Percentiles rank a stretch among this genome's conserved stretches.
Evolutionary conservation across 92 coral and sea anemone genomes (phyloP).

Genomic region (Ricordea florida): DNA sequence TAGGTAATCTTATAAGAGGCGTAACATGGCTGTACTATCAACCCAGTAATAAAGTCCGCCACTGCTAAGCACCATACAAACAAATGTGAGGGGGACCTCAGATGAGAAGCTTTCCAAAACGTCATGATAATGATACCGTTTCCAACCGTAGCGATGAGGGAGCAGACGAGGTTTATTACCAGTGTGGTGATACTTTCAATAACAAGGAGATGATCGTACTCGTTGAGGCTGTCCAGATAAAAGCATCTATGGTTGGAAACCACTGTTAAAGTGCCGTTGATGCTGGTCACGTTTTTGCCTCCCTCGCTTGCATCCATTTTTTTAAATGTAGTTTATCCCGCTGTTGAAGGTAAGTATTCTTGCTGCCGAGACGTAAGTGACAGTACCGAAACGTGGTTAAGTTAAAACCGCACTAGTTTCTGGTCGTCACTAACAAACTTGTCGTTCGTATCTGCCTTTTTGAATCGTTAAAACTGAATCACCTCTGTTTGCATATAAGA

Average conservation of each 20-base stretch:
- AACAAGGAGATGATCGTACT: conserved; percentile 2
- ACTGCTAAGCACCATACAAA: conserved; percentile 44
- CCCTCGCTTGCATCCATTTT: neutral
- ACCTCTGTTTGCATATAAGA: too few relatives aligned
- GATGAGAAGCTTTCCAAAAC: conserved; percentile 47
- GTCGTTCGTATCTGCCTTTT: too few relatives aligned
- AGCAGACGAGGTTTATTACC: conserved; percentile 35
- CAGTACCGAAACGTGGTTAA: too few relatives aligned
- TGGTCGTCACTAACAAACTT: too few relatives aligned
- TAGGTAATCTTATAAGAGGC: conserved; percentile 48
- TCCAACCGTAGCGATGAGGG: conserved; percentile 31
- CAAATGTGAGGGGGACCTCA: conserved; percentile 53
- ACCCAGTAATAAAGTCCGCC: conserved; percentile 58
- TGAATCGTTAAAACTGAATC: too few relatives aligned
- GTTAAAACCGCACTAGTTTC: too few relatives aligned
- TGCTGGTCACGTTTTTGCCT: neutral
- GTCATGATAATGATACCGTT: conserved; percentile 44
- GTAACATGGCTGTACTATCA: conserved; percentile 61
- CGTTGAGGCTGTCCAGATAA: neutral
- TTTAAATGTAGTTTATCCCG: too few relatives aligned
- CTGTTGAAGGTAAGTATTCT: too few relatives aligned
- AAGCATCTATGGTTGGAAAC: neutral
- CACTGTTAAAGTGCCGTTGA: neutral
- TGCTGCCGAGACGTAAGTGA: too few relatives aligned
- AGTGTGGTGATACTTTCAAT: conserved; percentile 10